Conservation (phyloP, 2,113 vertebrate genomes). For the Phocoena phocoena region DNA sequence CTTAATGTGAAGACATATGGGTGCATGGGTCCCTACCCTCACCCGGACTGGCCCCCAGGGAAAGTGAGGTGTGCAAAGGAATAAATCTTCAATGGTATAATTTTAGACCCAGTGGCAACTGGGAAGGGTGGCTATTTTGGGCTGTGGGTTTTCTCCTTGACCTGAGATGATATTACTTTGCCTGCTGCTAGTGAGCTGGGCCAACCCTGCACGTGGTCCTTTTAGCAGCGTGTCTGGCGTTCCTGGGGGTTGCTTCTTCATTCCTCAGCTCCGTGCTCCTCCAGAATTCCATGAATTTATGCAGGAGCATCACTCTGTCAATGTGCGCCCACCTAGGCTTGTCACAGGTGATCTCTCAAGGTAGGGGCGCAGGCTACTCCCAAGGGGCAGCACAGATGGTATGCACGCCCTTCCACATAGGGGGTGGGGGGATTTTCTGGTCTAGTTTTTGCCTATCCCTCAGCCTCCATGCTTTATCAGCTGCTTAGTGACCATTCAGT, state of each 20-base stretch:
- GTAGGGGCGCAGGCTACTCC: accelerated
- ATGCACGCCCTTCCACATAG: accelerated
- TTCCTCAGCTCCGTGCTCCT: background rate
- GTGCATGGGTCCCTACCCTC: background rate
- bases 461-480: background rate
- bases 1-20: background rate
- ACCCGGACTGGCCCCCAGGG: background rate
- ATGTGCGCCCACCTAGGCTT: accelerated
- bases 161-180: constrained; percentile 53
- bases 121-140: constrained; percentile 68
- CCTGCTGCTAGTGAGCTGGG: background rate
- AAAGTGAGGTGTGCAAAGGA: constrained; percentile 47
- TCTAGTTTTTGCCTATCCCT: background rate
- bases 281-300: background rate
- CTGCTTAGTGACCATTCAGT: background rate
- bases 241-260: background rate
- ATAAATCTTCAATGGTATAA: constrained; percentile 66
- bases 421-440: background rate
- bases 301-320: accelerated
- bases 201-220: background rate
- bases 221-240: background rate
- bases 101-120: constrained; percentile 73
- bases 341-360: background rate
- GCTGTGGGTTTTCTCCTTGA: constrained; percentile 71
- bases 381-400: background rate